Base-by-base conservation (phyloP, 2,888 invertebrate genomes). In the Chrysopilus asiliformis region DNA sequence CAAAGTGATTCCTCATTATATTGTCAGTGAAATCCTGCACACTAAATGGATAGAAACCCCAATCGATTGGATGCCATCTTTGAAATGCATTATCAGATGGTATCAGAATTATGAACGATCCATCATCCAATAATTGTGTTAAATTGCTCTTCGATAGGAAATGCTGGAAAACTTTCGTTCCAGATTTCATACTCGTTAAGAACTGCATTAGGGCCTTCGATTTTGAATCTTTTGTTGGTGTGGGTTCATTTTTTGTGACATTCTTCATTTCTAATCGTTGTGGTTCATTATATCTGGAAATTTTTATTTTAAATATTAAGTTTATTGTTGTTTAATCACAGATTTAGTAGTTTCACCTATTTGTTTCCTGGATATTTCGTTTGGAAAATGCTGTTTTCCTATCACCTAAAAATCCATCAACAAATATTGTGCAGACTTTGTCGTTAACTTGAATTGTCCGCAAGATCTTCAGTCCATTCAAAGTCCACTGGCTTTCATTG, bases 1-100 rank as follows among this genome's bases (percentile, higher is more conserved):
- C 58, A 52, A 74, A 72, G 51, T 74, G 74, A 56, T 74, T 74
- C 44, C 69, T 63, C 48, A 74, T 66, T 37, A 74, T 64, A 50
- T 64, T 68, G 51, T 73, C 73, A 10, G 74, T 73, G 53, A 74
- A 74, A 50, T 74, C 73, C 25, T 71, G 71, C 33, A 75, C 74
- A 47, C 72, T 71, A 53, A 76, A 76, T 4, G 75, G 75, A 56
- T 75, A 75, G 60, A 76, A 76, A 30, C 75, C 76, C 74, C 75
- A 75, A 55, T 75, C 75, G 47, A 75, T 75, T 37, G 76, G 75
- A 56, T 75, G 74, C 74, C 74, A 75, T 43, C 73, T 60, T 52
- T 74, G 74, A 52, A 76, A 75, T 40, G 75, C 75, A 53, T 70
- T 70, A 54, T 75, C 74, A 37, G 71, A 70, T 35, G 76, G 76